Conservation (phyloP, 2,888 invertebrate genomes). For the Agriopis aurantiaria region DNA sequence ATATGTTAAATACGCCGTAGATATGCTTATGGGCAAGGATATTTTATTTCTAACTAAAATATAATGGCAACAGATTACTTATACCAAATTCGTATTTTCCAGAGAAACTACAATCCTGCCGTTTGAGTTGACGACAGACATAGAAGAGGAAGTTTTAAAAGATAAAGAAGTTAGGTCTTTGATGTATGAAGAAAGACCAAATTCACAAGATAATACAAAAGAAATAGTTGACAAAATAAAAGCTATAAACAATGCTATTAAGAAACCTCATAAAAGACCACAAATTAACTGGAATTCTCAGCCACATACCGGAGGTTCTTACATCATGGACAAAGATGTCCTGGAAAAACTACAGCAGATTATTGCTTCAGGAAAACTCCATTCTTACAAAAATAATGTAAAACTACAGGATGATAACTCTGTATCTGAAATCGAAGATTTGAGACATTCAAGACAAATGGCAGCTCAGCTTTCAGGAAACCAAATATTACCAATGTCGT, state of each 20-base stretch:
- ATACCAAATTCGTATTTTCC: constrained; percentile 54
- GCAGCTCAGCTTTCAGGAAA: constrained; percentile 44
- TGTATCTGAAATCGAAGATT: constrained; percentile 49
- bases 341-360: constrained; percentile 74
- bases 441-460: constrained; percentile 56
- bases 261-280: constrained; percentile 67
- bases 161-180: constrained; percentile 60
- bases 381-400: constrained; percentile 50
- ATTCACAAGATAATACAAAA: constrained; percentile 57
- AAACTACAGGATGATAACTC: constrained; percentile 55
- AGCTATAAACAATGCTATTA: constrained; percentile 79
- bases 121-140: constrained; percentile 41
- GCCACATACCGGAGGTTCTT: constrained; percentile 59
- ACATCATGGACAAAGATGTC: constrained; percentile 69
- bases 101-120: constrained; percentile 52
- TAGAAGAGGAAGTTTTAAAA: constrained; percentile 39
- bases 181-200: constrained; percentile 55
- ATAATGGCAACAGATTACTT: background rate
- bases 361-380: constrained; percentile 69
- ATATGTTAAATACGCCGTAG: constrained; percentile 19
- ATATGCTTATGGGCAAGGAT: constrained; percentile 28
- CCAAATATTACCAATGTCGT: constrained; percentile 45
- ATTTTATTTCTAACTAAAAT: background rate
- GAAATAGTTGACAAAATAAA: constrained; percentile 86
- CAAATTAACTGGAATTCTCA: constrained; percentile 63